Base-by-base conservation (phyloP, 2,888 invertebrate genomes). In the Chelonus formosanus region DNA sequence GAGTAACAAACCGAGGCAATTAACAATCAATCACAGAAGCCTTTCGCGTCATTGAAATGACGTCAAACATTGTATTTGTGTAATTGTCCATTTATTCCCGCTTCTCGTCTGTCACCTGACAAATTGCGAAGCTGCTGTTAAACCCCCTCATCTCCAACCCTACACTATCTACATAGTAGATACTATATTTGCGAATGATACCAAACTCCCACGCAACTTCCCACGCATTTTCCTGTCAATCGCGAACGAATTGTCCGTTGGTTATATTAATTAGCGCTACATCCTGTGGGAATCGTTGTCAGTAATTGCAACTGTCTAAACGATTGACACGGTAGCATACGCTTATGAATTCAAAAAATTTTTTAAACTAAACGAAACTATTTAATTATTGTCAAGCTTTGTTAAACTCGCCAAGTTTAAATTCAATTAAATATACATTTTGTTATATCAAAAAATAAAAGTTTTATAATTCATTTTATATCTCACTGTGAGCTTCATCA, bases 61-160 rank as follows among this genome's bases (percentile, higher is more conserved):
- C 81, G 81, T 83, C 82, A 82, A 83, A 83, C 82, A 81, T 83
- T 83, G 83, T 81, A 80, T 82, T 82, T 81, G 81, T 81, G 83
- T 83, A 83, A 84, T 83, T 83, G 84, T 82, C 83, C 84, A 83
- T 83, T 84, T 84, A 83, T 84, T 83, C 80, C 81, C 79, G 80
- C 79, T 80, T 78, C 79, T 78, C 78, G 80, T 76, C 79, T 80
- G 82, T 81, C 81, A 82, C 80, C 82, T 80, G 82, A 82, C 83
- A 82, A 82, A 83, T 82, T 82, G 81, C 78, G 73, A 76, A 69
- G 59, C 69, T 62, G 63, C 61, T 44, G 43, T 47, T 43, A 35
- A 44, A 57, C 62, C 58, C 65, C 45, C 48, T 45, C 50, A 54
- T 34, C 55, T n/a, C 32, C 57, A 20, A 10, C 36, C 40, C 8